phyloP scores from a whole-genome alignment of 92 coral and sea anemone genomes.

The Parazoanthus swiftii region DNA sequence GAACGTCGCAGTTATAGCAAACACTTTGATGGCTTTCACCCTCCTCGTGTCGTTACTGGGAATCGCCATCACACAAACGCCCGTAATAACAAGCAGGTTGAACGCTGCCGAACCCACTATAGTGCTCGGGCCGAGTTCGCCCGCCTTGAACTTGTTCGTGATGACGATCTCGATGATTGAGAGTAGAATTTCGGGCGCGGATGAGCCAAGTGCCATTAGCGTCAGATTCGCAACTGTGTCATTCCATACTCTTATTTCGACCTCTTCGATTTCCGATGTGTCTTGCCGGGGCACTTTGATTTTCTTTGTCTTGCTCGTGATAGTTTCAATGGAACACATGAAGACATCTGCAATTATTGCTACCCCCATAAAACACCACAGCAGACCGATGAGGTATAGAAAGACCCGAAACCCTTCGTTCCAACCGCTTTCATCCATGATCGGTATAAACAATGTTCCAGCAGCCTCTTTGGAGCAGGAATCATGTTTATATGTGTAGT shows the following conservation, averaged over 20 bases:
- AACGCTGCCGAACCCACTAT: conserved; percentile 99
- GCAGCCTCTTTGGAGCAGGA: conserved; percentile 58
- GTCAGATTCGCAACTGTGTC: conserved; percentile 98
- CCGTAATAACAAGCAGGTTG: conserved; percentile 88
- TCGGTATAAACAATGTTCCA: conserved; percentile 75
- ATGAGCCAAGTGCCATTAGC: conserved; percentile 96
- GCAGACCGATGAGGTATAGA: conserved; percentile 74
- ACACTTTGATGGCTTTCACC: conserved; percentile 88
- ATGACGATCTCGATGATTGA: conserved; percentile 86
- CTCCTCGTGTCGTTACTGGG: conserved; percentile 78
- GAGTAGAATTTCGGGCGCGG: conserved; percentile 95
- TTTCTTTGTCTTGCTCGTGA: conserved; percentile 94
- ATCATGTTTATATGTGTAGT: conserved; percentile 18
- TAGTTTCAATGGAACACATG: conserved; percentile 97
- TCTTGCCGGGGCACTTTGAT: conserved; percentile 88
- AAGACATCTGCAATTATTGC: conserved; percentile 96
- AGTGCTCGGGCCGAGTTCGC: conserved; percentile 95
- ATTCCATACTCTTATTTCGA: conserved; percentile 93
- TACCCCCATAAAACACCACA: conserved; percentile 98
- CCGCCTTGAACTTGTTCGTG: conserved; percentile 79
- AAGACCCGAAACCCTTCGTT: conserved; percentile 68
- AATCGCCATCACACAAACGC: conserved; percentile 89
- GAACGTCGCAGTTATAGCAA: conserved; percentile 85
- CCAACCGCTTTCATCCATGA: conserved; percentile 94
- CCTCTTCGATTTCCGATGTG: conserved; percentile 69